Evolutionary conservation across 2,113 vertebrate genomes (phyloP), one percentile per base, ranked within the genome.

Genomic region (Stictonetta naevosa): DNA sequence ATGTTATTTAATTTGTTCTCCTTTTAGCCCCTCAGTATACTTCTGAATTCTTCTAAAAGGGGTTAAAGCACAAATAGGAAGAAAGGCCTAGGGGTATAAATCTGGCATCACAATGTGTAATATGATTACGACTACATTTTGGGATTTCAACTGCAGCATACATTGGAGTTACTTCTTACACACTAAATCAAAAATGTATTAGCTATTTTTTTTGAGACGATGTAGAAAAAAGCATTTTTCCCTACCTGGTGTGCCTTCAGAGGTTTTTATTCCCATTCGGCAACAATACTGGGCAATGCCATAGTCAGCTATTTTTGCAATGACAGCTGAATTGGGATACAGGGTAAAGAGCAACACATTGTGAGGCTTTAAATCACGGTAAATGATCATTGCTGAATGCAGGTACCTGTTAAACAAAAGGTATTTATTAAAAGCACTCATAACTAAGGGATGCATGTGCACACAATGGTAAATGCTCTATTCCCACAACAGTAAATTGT

Each of bases 221-320:
- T 10, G 56, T 11, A 64, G 88, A 62, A 1, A 21, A 92, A 78
- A 90, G 26, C 10, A n/a, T 66, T 74, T 71, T 56, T 55, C 68
- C 68, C 14, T 97, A 99, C 99, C 99, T 97, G 99, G 99, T 8
- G 99, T 99, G 33, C 99, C 99, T 96, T 99, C 99, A 0, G 99
- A 99, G 7, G 99, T 99, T 95, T 99, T 98, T 83, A 99, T 99
- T 13, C 99, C 99, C 99, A 99, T 99, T 92, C 99, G 98, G 95
- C 99, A 99, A 93, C 99, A 99, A 97, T 99, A 99, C 96, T 99
- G 99, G 40, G 99, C 98, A 84, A 99, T 99, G 67, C 99, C 99
- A 4, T 99, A 99, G 97, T 99, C 99, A 0, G 99, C 99, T 88
- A 99, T 99, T 97, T 99, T 99, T 34, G 99, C 99, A 62, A 99